Evolutionary conservation across 1,140 invertebrate genomes (phyloP).

Genomic region (Berghia stephanieae): DNA sequence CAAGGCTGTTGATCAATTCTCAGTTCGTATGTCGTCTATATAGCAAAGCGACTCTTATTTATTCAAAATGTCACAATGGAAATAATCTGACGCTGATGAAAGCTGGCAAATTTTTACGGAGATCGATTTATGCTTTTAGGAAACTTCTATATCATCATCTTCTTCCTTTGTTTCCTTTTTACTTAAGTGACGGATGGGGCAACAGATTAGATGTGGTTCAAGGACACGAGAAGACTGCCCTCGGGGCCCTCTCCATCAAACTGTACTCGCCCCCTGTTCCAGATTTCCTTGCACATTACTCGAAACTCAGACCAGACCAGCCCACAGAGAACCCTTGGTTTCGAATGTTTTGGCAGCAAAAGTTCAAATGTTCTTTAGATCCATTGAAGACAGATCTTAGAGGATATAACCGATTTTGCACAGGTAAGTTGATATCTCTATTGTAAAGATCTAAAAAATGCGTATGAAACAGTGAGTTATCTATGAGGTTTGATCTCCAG

Average conservation of each 20-base stretch:
- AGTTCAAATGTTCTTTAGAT: conserved; percentile 74
- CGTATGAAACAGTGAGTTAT: too few species aligned
- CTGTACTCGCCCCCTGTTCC: conserved; percentile 78
- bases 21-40: too few species aligned
- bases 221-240: conserved; percentile 75
- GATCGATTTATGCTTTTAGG: too few species aligned
- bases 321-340: conserved; percentile 82
- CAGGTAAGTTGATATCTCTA: conserved; percentile 48
- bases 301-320: conserved; percentile 73
- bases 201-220: conserved; percentile 80
- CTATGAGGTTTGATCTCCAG: too few species aligned
- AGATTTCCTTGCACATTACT: conserved; percentile 78
- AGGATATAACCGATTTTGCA: conserved; percentile 44
- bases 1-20: too few species aligned
- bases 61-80: too few species aligned
- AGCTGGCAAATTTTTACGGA: neutral
- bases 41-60: too few species aligned
- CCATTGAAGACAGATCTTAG: conserved; percentile 25
- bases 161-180: neutral
- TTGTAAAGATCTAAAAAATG: too few species aligned
- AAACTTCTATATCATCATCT: neutral
- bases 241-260: conserved; percentile 78
- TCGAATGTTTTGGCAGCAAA: conserved; percentile 78
- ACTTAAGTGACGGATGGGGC: conserved; percentile 78
- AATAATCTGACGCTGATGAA: neutral